Evolutionary conservation across 64 coral and sea anemone species (phyloP).

Genomic region (Stylophora pistillata): DNA sequence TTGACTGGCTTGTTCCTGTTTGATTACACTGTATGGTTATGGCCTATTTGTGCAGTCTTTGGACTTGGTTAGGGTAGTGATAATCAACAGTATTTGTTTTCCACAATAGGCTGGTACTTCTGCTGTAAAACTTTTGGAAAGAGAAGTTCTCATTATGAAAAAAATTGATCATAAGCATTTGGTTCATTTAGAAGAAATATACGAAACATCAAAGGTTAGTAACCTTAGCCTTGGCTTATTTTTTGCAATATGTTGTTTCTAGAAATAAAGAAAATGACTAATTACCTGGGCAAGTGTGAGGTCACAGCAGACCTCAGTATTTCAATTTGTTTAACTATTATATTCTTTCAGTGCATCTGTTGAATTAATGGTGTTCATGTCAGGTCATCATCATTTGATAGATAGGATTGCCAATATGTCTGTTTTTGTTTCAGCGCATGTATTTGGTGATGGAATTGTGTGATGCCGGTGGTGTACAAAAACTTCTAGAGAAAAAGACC

Average conservation of each 20-base stretch:
- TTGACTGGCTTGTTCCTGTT: too few species aligned
- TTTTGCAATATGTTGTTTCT: too few species aligned
- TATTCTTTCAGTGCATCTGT: too few species aligned
- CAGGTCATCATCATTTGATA: background rate
- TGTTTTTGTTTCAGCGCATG: slow-evolving; percentile 73
- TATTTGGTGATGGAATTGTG: slow-evolving; percentile 98
- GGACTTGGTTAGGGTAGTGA: too few species aligned
- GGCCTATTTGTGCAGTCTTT: too few species aligned
- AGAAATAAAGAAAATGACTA: too few species aligned
- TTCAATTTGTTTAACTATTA: too few species aligned
- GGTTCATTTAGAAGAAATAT: slow-evolving; percentile 89
- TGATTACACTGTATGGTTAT: too few species aligned
- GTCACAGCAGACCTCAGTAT: too few species aligned
- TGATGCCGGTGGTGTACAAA: slow-evolving; percentile 91
- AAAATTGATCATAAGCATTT: slow-evolving; percentile 98
- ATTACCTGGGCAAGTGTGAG: too few species aligned
- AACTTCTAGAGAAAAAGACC: slow-evolving; percentile 80
- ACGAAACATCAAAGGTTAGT: slow-evolving; percentile 95
- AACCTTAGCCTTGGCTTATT: background rate
- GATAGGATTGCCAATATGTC: background rate
- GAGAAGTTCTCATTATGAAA: slow-evolving; percentile 98
- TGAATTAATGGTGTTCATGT: too few species aligned
- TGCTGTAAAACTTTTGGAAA: slow-evolving; percentile 90
- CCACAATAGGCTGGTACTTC: slow-evolving; percentile 85
- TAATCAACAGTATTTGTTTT: background rate